A percentile compares a stretch with the other conserved stretches of the same genome.
These are phyloP conservation scores for Hypercompe scribonia DNA, from an alignment of 2,888 invertebrate species.

Conservation along the genomic window DNA sequence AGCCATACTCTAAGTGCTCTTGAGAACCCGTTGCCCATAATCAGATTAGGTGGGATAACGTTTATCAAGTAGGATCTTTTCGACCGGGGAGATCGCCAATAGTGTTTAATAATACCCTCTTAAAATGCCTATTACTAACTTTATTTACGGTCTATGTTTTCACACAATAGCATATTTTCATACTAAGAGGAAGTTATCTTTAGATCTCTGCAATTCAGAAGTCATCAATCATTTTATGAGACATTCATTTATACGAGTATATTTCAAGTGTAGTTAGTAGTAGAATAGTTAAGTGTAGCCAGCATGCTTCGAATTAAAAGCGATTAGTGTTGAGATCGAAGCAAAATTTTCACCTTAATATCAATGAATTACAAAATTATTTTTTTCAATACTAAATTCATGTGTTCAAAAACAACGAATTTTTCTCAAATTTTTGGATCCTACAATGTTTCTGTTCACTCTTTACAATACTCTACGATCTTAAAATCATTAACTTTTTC, in stretches of 20 bases:
- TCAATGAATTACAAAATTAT: too few species aligned
- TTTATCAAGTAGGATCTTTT: conserved; percentile 55
- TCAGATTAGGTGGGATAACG: conserved; percentile 54
- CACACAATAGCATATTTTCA: background rate
- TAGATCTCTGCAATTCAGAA: background rate
- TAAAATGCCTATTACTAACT: background rate
- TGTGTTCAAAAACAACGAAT: too few species aligned
- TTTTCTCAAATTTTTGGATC: too few species aligned
- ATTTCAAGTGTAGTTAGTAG: too few species aligned
- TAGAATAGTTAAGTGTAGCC: too few species aligned
- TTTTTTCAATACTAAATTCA: too few species aligned
- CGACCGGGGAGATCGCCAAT: conserved; percentile 18
- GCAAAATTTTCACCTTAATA: too few species aligned
- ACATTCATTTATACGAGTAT: background rate
- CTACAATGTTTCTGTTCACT: too few species aligned
- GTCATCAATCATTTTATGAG: background rate
- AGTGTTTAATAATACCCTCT: background rate
- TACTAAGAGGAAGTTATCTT: background rate
- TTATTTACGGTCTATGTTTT: background rate
- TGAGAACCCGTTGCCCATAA: conserved; percentile 45
- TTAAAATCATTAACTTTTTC: too few species aligned
- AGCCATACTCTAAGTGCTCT: conserved; percentile 34
- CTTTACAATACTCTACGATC: too few species aligned
- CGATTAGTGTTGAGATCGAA: too few species aligned
- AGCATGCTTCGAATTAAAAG: too few species aligned